Percentiles rank a stretch among this genome's conserved stretches.
phyloP scores from a whole-genome alignment of 1,140 invertebrate species.

The Lepidurus packardi region DNA sequence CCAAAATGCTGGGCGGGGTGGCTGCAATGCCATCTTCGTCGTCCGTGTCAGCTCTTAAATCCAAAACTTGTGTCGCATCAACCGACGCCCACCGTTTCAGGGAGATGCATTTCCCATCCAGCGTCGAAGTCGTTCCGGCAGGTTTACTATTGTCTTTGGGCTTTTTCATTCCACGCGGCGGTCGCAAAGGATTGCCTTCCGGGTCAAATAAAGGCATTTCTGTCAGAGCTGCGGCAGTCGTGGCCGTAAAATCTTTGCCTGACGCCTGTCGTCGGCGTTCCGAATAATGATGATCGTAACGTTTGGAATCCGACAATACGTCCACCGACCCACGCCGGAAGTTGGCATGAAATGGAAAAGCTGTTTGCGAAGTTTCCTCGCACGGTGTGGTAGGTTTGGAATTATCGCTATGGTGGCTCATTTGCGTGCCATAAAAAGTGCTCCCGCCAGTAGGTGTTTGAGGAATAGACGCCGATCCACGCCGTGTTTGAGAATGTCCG shows the following conservation, averaged over 20 bases:
- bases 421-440: conserved; percentile 8
- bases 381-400: conserved; percentile 25
- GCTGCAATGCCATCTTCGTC: background rate
- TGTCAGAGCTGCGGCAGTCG: conserved; percentile 40
- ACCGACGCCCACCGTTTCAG: background rate
- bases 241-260: conserved; percentile 29
- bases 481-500: conserved; percentile 11
- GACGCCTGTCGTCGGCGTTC: conserved; percentile 2
- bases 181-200: conserved; percentile 53
- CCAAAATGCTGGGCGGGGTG: conserved; percentile 28
- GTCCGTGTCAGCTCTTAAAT: background rate
- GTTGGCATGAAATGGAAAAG: conserved; percentile 26
- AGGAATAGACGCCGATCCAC: conserved; percentile 17
- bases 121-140: background rate
- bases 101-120: background rate
- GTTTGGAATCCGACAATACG: conserved; percentile 1
- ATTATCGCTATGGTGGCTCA: conserved; percentile 9
- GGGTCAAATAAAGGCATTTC: conserved; percentile 59
- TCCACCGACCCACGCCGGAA: background rate
- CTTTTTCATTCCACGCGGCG: conserved; percentile 54
- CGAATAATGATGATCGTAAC: conserved; percentile 25
- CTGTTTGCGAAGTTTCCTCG: conserved; percentile 4
- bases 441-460: background rate
- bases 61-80: conserved; percentile 20
- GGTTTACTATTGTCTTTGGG: conserved; percentile 3